These are phyloP conservation scores for Rhimphoctona megacephalus DNA, from an alignment of 2,888 invertebrate species.

Conservation along the genomic window DNA sequence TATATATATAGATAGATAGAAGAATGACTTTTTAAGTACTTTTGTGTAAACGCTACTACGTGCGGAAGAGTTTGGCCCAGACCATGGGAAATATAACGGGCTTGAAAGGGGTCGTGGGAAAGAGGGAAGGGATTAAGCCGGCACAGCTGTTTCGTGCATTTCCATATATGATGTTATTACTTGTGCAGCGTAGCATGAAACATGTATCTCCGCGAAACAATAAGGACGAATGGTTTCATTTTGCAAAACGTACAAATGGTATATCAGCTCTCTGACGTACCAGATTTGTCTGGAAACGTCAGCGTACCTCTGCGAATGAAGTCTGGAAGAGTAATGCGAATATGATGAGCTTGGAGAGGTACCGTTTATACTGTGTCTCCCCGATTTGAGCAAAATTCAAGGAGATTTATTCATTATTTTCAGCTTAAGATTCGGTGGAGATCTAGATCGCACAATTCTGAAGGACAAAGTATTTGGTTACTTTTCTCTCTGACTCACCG, in stretches of 20 bases:
- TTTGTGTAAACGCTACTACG: not conserved
- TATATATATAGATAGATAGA: too few relatives aligned
- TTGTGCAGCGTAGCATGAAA: constrained; percentile 46
- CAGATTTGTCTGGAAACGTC: constrained; percentile 16
- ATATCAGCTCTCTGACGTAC: constrained; percentile 24
- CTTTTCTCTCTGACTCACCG: not conserved
- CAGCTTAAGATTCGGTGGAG: not conserved
- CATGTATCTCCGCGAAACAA: constrained; percentile 45
- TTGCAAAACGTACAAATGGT: constrained; percentile 19
- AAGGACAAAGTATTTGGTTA: not conserved
- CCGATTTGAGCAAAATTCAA: not conserved
- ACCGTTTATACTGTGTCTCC: constrained; percentile 14
- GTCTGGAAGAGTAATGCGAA: constrained; percentile 8
- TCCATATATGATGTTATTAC: constrained; percentile 50
- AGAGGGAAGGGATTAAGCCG: constrained; percentile 11
- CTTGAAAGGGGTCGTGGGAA: not conserved
- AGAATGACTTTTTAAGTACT: not conserved
- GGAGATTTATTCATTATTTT: not conserved
- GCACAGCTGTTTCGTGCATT: constrained; percentile 42
- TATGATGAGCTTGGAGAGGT: constrained; percentile 24
- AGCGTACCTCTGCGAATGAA: not conserved
- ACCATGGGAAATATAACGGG: constrained; percentile 6
- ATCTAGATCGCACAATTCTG: not conserved
- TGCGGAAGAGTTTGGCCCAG: not conserved
- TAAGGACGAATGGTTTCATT: constrained; percentile 30